Evolutionary conservation across 2,797 vertebrate genomes (phyloP), one percentile per base, ranked within the genome.

Genomic region (Gouania willdenowi): DNA sequence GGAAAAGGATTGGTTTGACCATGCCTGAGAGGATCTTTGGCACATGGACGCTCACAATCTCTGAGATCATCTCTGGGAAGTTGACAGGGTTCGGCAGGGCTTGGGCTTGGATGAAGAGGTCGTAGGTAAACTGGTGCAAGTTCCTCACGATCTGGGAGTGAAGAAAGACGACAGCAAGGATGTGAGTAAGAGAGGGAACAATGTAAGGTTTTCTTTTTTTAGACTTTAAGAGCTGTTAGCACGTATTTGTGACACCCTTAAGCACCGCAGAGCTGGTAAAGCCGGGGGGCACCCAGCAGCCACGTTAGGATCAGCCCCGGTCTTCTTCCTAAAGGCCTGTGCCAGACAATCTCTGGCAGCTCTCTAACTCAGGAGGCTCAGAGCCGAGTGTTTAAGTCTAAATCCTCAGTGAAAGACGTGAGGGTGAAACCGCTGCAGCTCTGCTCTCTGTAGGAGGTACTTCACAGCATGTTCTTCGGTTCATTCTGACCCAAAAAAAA

Each of bases 51-150:
- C 93, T 94, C 71, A 97, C 94, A 48, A 97, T 96, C 85, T 97
- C 94, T 0, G 93, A 91, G 87, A 97, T 95, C 94, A 97, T 97
- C 87, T 97, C 94, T 0, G 94, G 94, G 75, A 93, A 97, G 84
- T 88, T 91, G 82, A 97, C 89, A 0, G 35, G 66, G 3, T 54
- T 86, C 26, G 91, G 92, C 76, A 93, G 89, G 78, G 92, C 89
- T 49, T 94, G 92, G 0, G 93, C 89, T 77, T 94, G 93, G 57
- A 93, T 86, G 56, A 92, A 90, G 26, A 95, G 91, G 69, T 97
- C 93, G 27, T 95, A 96, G 41, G 93, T 95, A 87, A 96, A 97
- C 84, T 97, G 92, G 54, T 97, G 94, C 21, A 97, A 82, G 75
- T 95, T 93, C 84, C 88, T 90, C 74, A 94, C 93, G 59, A 96